A percentile compares a stretch with the other conserved stretches of the same genome.
These are phyloP conservation scores for Allobates femoralis DNA, from an alignment of 2,797 vertebrate genomes.

Conservation along the genomic window DNA sequence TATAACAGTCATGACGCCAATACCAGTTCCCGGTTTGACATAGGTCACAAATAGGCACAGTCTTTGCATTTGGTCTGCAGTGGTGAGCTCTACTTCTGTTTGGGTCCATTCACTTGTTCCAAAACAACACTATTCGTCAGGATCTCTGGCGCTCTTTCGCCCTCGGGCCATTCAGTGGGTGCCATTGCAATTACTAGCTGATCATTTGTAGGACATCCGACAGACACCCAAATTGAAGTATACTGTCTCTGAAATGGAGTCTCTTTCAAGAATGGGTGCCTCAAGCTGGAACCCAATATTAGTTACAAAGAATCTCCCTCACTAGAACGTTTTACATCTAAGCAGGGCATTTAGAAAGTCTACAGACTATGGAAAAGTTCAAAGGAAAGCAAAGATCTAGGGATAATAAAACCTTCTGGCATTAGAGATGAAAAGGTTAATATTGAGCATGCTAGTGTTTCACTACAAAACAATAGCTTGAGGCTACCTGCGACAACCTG, in stretches of 20 bases:
- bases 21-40: not conserved
- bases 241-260: not conserved
- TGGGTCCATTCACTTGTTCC: not conserved
- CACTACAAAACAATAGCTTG: constrained; percentile 27
- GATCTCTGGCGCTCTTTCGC: not conserved
- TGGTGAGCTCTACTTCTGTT: not conserved
- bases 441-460: constrained; percentile 37
- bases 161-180: not conserved
- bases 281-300: constrained; percentile 3
- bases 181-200: not conserved
- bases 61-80: too few relatives aligned
- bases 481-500: constrained; percentile 39
- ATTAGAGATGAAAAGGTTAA: constrained; percentile 48
- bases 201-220: not conserved
- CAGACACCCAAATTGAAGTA: not conserved
- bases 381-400: constrained; percentile 42
- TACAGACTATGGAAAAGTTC: constrained; percentile 16
- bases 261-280: not conserved
- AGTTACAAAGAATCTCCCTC: not conserved
- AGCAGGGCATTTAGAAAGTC: constrained; percentile 9
- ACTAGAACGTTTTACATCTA: constrained; percentile 11
- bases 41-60: not conserved
- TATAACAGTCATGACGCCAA: not conserved
- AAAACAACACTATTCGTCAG: not conserved
- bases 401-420: constrained; percentile 44